Evolutionary conservation across 2,888 invertebrate genomes (phyloP), one percentile per base, ranked within the genome.

Genomic region (Cantharis lateralis): DNA sequence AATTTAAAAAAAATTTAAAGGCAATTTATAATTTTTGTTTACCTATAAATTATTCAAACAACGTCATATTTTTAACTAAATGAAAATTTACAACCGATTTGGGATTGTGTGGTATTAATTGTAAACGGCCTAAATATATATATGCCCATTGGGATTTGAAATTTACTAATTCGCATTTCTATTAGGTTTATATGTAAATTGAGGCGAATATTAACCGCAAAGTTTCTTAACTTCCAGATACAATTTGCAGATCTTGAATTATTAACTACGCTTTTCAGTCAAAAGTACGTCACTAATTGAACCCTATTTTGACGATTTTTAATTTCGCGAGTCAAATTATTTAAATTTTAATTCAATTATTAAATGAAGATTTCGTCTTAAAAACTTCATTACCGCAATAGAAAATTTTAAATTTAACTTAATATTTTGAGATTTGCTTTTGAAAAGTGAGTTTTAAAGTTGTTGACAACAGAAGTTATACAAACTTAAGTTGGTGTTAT

Each of bases 151-250:
- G 76, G 73, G 78, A 68, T 76, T 71, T 66, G 72, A 77, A 78
- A 75, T 77, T 78, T 77, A 72, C 82, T 80, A 80, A 81, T 81
- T 82, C 81, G 80, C 80, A 81, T 80, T 82, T 82, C 82, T 82
- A 82, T 82, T 81, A 80, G 82, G 80, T 82, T 81, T 81, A 77
- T 80, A 82, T 81, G 81, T 78, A 82, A 82, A 82, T 82, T 76
- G 74, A 76, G 72, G 72, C 68, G 76, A 78, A 79, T 78, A 78
- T 79, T 75, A 78, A 69, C 70, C 72, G 76, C 70, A 75, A 78
- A 78, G 74, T 77, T 74, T 74, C 77, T 74, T 72, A 74, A 74
- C 77, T 77, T 74, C 74, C 16, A 71, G 74, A 77, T 77, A 77
- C 74, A 77, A 77, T 77, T 77, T 77, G 68, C 77, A 76, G 74